Base-by-base conservation (phyloP, 2,888 invertebrate species). In the Coecobrya sp. region DNA sequence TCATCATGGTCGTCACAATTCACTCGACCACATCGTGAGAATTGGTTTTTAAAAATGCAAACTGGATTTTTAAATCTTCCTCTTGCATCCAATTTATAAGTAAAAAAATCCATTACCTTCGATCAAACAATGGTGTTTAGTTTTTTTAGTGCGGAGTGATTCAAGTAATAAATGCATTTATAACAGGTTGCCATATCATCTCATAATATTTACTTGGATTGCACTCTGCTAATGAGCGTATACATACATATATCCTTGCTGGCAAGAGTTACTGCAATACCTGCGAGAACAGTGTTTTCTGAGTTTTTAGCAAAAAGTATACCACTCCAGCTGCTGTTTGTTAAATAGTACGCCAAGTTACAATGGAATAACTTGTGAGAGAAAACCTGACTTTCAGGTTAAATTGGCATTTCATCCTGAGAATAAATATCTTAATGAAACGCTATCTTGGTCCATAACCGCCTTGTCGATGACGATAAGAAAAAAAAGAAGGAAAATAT, bases 331-430 rank as follows among this genome's bases (percentile, higher is more conserved):
- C 85, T 79, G 79, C 5, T 76, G 45, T 11, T 49, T 45, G 16
- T 55, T 27, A 42, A 22, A 62, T 5, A 2, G 16, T 36, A 42
- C 52, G 10, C n/a, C n/a, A n/a, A n/a, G 36, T 84, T n/a, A n/a
- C n/a, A 62, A 65, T 84, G 27, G 36, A 7, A 45, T 36, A 27
- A 27, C 62, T 85, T 81, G 81, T 62, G 84, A 7, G 65, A 79
- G 89, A 52, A 91, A 91, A 91, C 91, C 91, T 86, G 86, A 91
- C 91, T 86, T 91, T 86, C 91, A 91, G 62, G 65, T 86, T 86
- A 49, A 91, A 86, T 73, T 70, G 89, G 62, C 45, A 90, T 84
- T 59, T 76, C 73, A 73, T 89, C 82, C 82, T 82, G 82, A 59
- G 82, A 82, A 82, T 62, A 82, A 82, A 79, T 52, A 79, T 30